phyloP scores from a whole-genome alignment of 35 echinoderm and acorn worm species.

The Diadema setosum region DNA sequence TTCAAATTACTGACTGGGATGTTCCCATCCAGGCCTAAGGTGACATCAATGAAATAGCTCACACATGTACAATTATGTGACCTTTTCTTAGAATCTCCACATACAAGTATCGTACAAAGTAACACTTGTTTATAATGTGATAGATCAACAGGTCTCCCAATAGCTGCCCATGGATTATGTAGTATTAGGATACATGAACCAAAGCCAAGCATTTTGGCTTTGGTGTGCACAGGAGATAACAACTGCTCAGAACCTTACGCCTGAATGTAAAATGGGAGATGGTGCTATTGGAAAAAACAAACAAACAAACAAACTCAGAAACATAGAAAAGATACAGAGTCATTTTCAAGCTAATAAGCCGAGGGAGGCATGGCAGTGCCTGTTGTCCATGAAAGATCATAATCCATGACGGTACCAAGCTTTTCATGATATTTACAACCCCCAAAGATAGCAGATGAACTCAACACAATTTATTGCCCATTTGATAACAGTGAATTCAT shows the following conservation, averaged over 20 bases:
- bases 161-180: conserved; percentile 13
- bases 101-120: background rate
- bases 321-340: background rate
- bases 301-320: background rate
- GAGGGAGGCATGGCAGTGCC: background rate
- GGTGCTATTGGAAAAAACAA: too few relatives aligned
- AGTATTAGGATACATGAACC: background rate
- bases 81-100: background rate
- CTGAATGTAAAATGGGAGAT: background rate
- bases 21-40: background rate
- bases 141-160: too few relatives aligned
- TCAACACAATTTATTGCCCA: conserved; percentile 2
- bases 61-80: background rate
- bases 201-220: background rate
- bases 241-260: background rate
- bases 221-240: background rate
- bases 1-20: conserved; percentile 35
- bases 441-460: conserved; percentile 5
- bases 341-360: background rate
- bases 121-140: background rate
- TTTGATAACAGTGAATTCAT: background rate
- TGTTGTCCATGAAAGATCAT: background rate
- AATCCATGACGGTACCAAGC: background rate
- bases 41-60: background rate
- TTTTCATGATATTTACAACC: background rate